These are phyloP conservation scores for Sycophila sp. DNA, from an alignment of 1,140 invertebrate genomes.

Conservation along the genomic window DNA sequence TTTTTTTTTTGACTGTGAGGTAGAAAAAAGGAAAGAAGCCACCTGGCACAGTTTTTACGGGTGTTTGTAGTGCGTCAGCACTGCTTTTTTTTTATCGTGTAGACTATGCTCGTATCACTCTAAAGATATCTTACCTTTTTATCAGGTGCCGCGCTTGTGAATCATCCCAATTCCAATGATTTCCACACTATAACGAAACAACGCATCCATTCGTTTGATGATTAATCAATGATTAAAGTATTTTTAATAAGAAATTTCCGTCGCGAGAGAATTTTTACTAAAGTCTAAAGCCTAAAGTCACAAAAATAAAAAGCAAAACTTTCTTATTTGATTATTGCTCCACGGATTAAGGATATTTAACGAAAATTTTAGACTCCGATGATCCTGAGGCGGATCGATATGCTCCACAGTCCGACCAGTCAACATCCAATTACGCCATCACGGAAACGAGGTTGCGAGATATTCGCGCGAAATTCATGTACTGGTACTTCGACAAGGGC, in stretches of 20 bases:
- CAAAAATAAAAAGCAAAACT: no score
- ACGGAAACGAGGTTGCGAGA: constrained; percentile 72
- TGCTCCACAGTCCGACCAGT: constrained; percentile 61
- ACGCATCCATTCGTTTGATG: no score
- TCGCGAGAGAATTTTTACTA: no score
- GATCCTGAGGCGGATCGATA: constrained; percentile 60
- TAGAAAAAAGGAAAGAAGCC: background rate
- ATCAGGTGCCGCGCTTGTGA: constrained; percentile 43
- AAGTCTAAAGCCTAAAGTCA: no score
- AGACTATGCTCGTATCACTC: background rate
- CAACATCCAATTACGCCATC: constrained; percentile 68
- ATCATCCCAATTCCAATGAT: constrained; percentile 41
- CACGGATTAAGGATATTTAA: background rate
- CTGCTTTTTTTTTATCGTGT: constrained; percentile 9
- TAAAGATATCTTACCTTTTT: constrained; percentile 34
- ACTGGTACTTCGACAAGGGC: constrained; percentile 87
- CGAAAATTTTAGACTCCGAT: constrained; percentile 53
- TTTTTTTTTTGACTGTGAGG: background rate
- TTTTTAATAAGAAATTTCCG: no score
- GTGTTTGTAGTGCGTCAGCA: constrained; percentile 29
- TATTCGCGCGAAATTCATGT: constrained; percentile 81
- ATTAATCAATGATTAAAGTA: no score
- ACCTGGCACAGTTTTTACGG: no score
- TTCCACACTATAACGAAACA: no score
- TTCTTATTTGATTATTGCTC: no score